A percentile compares a stretch with the other conserved stretches of the same genome.
These are phyloP conservation scores for Eriosoma lanigerum DNA, from an alignment of 1,140 invertebrate genomes.

Conservation along the genomic window DNA sequence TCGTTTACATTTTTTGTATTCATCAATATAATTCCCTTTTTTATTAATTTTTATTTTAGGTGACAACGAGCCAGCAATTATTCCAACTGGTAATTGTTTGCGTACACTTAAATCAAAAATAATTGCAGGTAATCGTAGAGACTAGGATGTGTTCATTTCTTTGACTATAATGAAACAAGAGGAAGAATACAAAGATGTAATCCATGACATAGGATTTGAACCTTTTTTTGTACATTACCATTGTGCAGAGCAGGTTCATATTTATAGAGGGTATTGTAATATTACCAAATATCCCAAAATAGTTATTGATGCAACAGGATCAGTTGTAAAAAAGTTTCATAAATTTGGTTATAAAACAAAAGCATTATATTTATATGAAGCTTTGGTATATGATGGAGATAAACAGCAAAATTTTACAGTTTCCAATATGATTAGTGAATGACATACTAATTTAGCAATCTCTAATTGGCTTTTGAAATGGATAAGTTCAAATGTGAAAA, in stretches of 20 bases:
- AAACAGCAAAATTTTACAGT: neutral
- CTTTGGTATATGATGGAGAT: neutral
- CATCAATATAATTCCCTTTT: no score
- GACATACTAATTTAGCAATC: neutral
- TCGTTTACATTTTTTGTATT: no score
- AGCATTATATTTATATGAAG: neutral
- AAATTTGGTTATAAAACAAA: neutral
- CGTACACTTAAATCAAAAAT: neutral
- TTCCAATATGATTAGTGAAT: neutral
- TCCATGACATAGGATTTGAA: neutral
- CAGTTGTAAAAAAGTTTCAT: neutral
- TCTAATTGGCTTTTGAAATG: neutral
- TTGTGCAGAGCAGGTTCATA: neutral
- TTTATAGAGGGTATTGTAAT: neutral
- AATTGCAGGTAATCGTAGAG: neutral
- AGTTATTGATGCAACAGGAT: neutral
- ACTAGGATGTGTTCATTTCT: neutral
- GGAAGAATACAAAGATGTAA: neutral
- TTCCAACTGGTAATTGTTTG: neutral
- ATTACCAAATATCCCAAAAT: neutral
- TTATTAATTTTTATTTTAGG: constrained; percentile 2
- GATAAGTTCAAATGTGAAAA: neutral
- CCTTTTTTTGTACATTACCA: neutral
- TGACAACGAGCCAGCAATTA: neutral
- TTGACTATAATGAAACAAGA: neutral